phyloP scores from a whole-genome alignment of 2,888 invertebrate species.

The Pterostichus niger region DNA sequence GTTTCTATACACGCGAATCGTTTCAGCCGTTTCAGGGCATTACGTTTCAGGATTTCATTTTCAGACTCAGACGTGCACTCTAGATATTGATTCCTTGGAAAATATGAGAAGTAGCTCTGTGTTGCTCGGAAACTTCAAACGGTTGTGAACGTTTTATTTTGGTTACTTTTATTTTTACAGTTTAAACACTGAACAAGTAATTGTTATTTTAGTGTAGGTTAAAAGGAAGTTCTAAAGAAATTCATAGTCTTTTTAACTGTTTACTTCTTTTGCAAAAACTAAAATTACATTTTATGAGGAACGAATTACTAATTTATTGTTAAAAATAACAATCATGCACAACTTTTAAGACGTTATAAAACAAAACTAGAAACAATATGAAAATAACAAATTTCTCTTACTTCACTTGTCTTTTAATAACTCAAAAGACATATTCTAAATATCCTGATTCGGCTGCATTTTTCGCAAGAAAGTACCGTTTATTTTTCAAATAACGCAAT shows the following conservation, averaged over 20 bases:
- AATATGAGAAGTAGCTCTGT: slow-evolving; percentile 10
- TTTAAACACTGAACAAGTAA: not conserved
- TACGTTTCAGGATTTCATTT: slow-evolving; percentile 43
- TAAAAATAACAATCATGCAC: too few relatives aligned
- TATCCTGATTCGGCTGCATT: too few relatives aligned
- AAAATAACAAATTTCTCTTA: too few relatives aligned
- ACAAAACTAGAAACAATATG: too few relatives aligned
- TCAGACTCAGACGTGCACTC: slow-evolving; percentile 41
- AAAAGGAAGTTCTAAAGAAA: not conserved
- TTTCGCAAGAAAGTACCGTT: too few relatives aligned
- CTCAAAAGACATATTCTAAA: too few relatives aligned
- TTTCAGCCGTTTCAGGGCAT: slow-evolving; percentile 51
- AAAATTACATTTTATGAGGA: slow-evolving; percentile 7
- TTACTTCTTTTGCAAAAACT: not conserved
- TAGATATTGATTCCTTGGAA: slow-evolving; percentile 36
- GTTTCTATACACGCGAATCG: slow-evolving; percentile 55
- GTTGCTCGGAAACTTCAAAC: slow-evolving; percentile 6
- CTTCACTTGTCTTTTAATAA: too few relatives aligned
- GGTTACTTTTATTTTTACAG: not conserved
- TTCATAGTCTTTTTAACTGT: not conserved
- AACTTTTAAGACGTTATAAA: too few relatives aligned
- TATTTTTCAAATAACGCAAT: too few relatives aligned
- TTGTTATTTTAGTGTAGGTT: not conserved
- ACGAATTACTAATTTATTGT: not conserved
- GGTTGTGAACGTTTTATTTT: not conserved